A percentile compares a stretch with the other conserved stretches of the same genome.
Conservation (phyloP, 2,797 vertebrate species). For the Notoglanidium macrostoma region DNA sequence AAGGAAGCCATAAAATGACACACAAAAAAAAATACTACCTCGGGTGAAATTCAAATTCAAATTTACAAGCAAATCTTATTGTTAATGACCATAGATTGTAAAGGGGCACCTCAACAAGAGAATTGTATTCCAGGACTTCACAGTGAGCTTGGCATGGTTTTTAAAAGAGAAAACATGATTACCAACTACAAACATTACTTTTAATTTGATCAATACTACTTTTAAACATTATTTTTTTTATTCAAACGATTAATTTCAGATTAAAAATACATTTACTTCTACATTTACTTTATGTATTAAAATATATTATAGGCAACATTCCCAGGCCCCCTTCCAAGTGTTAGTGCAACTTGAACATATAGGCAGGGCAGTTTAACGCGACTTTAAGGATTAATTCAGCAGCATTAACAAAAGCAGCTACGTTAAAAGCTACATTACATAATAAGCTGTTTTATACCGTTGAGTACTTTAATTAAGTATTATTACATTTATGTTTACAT, state of each 20-base stretch:
- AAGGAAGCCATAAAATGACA: conserved; percentile 20
- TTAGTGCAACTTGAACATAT: conserved; percentile 56
- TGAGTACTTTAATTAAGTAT: conserved; percentile 5
- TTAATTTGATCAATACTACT: conserved; percentile 38
- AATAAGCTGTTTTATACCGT: conserved; percentile 26
- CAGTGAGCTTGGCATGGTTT: conserved; percentile 62
- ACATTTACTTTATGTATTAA: conserved; percentile 5
- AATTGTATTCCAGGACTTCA: conserved; percentile 44
- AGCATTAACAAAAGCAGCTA: conserved; percentile 43
- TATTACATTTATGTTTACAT: conserved; percentile 29
- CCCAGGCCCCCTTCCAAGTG: conserved; percentile 63
- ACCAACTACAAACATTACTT: conserved; percentile 40
- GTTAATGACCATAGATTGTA: conserved; percentile 12
- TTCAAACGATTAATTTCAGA: conserved; percentile 15
- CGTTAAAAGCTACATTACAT: conserved; percentile 46
- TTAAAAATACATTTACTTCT: conserved; percentile 22
- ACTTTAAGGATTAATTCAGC: conserved; percentile 43
- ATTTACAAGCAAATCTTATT: conserved; percentile 2
- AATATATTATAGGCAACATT: conserved; percentile 59
- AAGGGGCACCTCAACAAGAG: conserved; percentile 6
- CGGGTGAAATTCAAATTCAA: conserved; percentile 11
- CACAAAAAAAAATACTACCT: neutral
- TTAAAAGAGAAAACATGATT: conserved; percentile 58
- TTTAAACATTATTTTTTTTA: conserved; percentile 29
- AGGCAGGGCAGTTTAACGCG: conserved; percentile 48